phyloP scores from a whole-genome alignment of 2,113 vertebrate species.

The Gallinago jamesoni region DNA sequence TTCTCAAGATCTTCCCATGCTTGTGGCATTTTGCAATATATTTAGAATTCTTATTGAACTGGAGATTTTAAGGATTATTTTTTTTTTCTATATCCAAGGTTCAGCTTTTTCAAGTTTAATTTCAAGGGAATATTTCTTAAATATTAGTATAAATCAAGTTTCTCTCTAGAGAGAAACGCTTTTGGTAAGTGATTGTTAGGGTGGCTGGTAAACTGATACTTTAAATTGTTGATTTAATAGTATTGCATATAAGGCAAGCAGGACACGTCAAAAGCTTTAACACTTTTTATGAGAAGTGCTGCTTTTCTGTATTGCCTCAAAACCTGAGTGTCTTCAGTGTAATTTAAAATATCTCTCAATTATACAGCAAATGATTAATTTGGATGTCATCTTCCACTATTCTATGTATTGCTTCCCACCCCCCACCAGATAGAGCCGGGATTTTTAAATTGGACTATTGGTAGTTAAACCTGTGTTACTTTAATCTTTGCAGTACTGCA shows the following conservation, averaged over 20 bases:
- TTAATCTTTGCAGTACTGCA: neutral
- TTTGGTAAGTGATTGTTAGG: neutral
- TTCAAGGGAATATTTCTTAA: neutral
- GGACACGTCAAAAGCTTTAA: neutral
- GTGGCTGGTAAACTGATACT: neutral
- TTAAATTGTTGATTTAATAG: neutral
- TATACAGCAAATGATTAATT: neutral
- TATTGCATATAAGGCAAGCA: neutral
- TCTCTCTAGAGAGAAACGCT: neutral
- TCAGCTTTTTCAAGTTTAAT: neutral
- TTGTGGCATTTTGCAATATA: neutral
- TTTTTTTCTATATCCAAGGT: neutral
- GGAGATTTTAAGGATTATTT: neutral
- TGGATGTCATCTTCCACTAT: neutral
- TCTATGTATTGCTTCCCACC: neutral
- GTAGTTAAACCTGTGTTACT: neutral
- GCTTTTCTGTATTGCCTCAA: neutral
- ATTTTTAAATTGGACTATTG: neutral
- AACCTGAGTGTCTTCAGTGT: neutral
- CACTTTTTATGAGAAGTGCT: neutral
- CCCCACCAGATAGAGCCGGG: neutral
- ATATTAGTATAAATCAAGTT: neutral
- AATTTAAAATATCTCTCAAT: neutral
- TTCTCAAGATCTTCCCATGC: neutral
- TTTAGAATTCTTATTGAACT: neutral